These are phyloP conservation scores for Hucho hucho DNA, from an alignment of 2,113 vertebrate genomes.

Conservation along the genomic window DNA sequence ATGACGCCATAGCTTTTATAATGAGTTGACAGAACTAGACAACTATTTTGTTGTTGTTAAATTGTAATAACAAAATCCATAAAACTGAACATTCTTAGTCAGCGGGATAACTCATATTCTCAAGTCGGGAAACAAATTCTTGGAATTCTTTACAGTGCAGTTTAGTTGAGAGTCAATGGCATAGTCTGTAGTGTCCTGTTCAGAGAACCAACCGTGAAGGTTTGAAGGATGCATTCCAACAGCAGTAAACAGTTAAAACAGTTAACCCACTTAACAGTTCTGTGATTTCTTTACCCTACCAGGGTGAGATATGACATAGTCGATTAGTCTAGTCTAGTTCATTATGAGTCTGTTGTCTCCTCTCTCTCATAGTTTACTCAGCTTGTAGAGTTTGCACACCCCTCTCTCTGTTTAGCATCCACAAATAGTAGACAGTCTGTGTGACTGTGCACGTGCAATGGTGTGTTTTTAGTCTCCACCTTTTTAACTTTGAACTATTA, in stretches of 20 bases:
- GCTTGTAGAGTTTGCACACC: constrained; percentile 70
- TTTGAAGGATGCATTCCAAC: constrained; percentile 61
- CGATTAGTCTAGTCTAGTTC: constrained; percentile 45
- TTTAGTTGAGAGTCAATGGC: no score
- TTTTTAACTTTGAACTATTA: no score
- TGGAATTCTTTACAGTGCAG: no score
- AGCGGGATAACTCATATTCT: no score
- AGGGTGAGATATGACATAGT: not conserved
- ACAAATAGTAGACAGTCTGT: no score
- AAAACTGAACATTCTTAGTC: no score
- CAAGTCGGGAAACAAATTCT: no score
- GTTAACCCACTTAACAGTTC: constrained; percentile 74
- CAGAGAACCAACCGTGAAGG: not conserved
- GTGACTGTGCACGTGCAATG: constrained; percentile 39
- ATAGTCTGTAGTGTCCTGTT: constrained; percentile 8
- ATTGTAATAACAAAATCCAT: no score
- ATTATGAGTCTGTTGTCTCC: constrained; percentile 61
- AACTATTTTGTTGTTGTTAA: no score
- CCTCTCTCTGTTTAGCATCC: constrained; percentile 66
- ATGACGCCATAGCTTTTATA: no score
- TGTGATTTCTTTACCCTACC: constrained; percentile 71
- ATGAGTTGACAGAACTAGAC: no score
- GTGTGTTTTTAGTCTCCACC: constrained; percentile 26
- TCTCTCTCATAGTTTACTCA: constrained; percentile 33
- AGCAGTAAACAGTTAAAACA: constrained; percentile 51